Conservation (phyloP, 2,888 invertebrate species). For the Metalampra italica region DNA sequence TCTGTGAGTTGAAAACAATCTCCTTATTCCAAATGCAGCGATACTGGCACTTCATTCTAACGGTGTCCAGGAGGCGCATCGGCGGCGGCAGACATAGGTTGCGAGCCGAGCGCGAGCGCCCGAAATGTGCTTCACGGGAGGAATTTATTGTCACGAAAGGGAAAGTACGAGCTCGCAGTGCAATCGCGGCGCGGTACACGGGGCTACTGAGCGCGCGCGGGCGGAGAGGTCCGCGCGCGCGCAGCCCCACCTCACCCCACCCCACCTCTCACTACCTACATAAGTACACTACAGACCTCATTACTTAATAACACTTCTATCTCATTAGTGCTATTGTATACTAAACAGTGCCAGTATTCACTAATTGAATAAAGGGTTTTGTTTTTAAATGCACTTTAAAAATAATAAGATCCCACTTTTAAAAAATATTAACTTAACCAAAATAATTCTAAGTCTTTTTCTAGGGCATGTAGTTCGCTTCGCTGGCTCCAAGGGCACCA, state of each 20-base stretch:
- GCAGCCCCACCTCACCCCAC: conserved; percentile 22
- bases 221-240: conserved; percentile 19
- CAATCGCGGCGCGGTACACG: conserved; percentile 57
- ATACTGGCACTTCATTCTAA: conserved; percentile 86
- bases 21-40: conserved; percentile 95
- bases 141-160: conserved; percentile 74
- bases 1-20: conserved; percentile 95
- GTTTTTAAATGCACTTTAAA: no score
- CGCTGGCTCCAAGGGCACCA: no score
- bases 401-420: no score
- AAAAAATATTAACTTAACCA: no score
- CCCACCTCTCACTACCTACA: conserved; percentile 10
- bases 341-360: no score
- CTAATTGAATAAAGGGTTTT: no score
- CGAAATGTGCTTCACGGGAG: conserved; percentile 52
- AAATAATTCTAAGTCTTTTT: no score
- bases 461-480: no score
- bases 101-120: conserved; percentile 68
- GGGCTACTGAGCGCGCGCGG: conserved; percentile 52
- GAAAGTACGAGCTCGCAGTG: conserved; percentile 40
- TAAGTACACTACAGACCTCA: conserved; percentile 2
- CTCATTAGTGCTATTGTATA: conserved; percentile 2
- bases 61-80: conserved; percentile 66
- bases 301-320: conserved; percentile 5
- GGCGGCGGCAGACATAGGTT: conserved; percentile 72